Evolutionary conservation across 2,113 vertebrate species (phyloP).

Genomic region (Muntiacus muntjak): DNA sequence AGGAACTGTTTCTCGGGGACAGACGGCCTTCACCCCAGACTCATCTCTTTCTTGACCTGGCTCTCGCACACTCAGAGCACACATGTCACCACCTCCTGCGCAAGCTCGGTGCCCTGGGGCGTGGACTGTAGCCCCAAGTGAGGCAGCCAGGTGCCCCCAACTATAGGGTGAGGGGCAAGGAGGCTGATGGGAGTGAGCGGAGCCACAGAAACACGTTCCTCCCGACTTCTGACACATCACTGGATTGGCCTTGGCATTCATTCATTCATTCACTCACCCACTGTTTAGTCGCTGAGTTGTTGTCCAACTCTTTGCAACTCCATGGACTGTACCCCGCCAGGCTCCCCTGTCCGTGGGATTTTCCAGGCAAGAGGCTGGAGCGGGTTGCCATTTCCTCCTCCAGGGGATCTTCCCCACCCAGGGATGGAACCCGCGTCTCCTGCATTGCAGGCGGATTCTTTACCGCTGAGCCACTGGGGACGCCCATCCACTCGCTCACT

Average conservation of each 20-base stretch:
- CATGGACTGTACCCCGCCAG: not conserved
- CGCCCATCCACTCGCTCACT: not conserved
- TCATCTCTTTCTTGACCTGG: not conserved
- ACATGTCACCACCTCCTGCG: not conserved
- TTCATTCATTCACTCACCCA: not conserved
- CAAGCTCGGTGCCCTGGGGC: not conserved
- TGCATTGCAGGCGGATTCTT: not conserved
- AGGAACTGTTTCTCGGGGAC: not conserved
- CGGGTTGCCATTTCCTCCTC: not conserved
- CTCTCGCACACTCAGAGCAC: too few relatives aligned
- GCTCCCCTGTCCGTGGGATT: not conserved
- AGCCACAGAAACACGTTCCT: accelerated
- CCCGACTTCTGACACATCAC: not conserved
- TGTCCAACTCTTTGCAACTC: not conserved
- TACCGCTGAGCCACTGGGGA: not conserved
- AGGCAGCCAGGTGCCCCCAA: not conserved
- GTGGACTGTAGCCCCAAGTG: not conserved
- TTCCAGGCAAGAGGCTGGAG: not conserved
- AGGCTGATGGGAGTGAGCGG: accelerated
- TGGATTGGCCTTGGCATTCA: not conserved
- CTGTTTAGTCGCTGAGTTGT: not conserved
- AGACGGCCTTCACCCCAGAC: not conserved
- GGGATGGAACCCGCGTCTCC: not conserved
- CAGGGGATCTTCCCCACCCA: not conserved
- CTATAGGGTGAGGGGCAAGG: not conserved